phyloP scores from a whole-genome alignment of 2,113 vertebrate species.

The Nothocercus nigrocapillus region DNA sequence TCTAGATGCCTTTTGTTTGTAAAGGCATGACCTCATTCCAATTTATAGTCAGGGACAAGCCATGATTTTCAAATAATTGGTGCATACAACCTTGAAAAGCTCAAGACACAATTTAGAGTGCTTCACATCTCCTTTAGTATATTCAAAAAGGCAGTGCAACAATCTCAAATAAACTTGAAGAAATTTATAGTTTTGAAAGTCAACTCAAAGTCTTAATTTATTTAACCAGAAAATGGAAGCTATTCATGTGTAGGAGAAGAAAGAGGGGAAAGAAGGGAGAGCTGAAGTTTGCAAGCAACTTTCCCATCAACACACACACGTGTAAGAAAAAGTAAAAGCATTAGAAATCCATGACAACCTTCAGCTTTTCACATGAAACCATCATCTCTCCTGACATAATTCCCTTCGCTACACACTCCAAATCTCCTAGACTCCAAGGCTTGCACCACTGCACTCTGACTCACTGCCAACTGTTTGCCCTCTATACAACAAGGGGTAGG shows the following conservation, averaged over 20 bases:
- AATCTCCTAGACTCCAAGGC: not conserved
- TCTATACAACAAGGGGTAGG: not conserved
- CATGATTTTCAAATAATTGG: not conserved
- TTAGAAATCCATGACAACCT: not conserved
- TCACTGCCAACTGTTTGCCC: not conserved
- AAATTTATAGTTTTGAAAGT: not conserved
- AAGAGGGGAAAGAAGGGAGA: not conserved
- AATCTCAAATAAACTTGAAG: not conserved
- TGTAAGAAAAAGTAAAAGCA: not conserved
- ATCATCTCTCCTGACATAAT: not conserved
- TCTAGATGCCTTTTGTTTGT: not conserved
- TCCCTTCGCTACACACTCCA: not conserved
- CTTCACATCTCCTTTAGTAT: not conserved
- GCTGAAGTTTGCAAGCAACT: not conserved
- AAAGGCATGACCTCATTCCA: not conserved
- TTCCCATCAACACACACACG: not conserved
- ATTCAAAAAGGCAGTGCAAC: not conserved
- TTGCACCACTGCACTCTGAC: not conserved
- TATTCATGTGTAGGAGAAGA: not conserved
- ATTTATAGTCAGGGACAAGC: not conserved
- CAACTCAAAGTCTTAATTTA: not conserved
- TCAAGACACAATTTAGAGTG: not conserved
- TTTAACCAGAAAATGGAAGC: not conserved
- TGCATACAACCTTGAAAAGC: not conserved
- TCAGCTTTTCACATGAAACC: not conserved